These are phyloP conservation scores for Furcula furcula DNA, from an alignment of 2,888 invertebrate species.

Conservation along the genomic window DNA sequence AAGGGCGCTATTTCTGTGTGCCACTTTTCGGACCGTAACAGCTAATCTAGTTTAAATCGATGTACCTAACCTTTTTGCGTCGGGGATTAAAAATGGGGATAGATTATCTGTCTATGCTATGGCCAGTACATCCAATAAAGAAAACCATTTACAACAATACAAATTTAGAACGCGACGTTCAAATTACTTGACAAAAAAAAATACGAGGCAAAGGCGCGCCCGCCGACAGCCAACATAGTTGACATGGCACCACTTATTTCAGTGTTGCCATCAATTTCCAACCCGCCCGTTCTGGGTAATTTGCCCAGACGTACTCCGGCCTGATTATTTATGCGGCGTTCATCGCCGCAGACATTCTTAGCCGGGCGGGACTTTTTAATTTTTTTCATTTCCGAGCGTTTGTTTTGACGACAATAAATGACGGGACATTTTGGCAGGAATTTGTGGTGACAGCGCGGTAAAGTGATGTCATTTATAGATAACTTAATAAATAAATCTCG, in stretches of 20 bases:
- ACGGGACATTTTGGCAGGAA: slow-evolving; percentile 31
- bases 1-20: too few species aligned
- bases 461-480: slow-evolving; percentile 11
- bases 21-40: too few species aligned
- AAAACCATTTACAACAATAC: too few species aligned
- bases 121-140: too few species aligned
- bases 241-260: slow-evolving; percentile 58
- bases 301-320: slow-evolving; percentile 63
- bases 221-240: slow-evolving; percentile 50
- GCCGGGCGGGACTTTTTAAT: slow-evolving; percentile 44
- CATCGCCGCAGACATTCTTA: slow-evolving; percentile 56
- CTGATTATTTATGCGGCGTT: slow-evolving; percentile 68
- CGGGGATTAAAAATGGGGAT: too few species aligned
- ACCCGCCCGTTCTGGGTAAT: slow-evolving; percentile 70
- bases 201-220: slow-evolving; percentile 37
- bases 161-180: slow-evolving; percentile 41
- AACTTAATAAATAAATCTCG: neutral
- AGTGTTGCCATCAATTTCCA: slow-evolving; percentile 53
- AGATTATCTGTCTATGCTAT: too few species aligned
- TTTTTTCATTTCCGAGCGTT: slow-evolving; percentile 43
- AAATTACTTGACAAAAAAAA: slow-evolving; percentile 30
- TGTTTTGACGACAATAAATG: slow-evolving; percentile 50
- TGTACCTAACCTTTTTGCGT: too few species aligned
- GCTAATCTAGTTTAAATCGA: too few species aligned
- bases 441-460: slow-evolving; percentile 9